Conservation (phyloP, 2,113 vertebrate genomes). For the Brienomyrus longianalis region DNA sequence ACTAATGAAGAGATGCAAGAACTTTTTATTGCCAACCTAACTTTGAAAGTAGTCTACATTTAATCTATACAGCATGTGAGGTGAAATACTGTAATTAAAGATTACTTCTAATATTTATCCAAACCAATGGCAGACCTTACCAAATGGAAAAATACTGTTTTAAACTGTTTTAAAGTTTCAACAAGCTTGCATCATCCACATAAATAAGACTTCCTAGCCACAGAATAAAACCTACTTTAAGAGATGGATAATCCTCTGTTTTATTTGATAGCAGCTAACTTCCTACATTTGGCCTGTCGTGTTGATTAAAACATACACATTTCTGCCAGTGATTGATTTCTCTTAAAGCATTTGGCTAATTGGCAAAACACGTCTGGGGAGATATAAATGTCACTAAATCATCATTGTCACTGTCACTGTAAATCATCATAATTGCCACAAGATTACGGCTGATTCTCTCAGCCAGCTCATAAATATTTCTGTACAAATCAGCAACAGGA, state of each 20-base stretch:
- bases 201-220: neutral
- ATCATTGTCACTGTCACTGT: neutral
- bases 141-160: neutral
- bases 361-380: neutral
- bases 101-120: neutral
- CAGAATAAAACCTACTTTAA: neutral
- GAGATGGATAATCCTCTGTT: neutral
- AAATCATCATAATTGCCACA: neutral
- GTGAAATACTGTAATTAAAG: slow-evolving; percentile 1
- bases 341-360: neutral
- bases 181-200: neutral
- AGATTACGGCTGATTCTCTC: neutral
- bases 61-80: neutral
- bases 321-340: neutral
- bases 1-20: neutral
- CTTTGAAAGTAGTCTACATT: neutral
- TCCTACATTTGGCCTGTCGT: neutral
- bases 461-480: neutral
- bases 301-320: neutral
- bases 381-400: neutral
- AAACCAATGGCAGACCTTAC: neutral
- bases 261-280: neutral
- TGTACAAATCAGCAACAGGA: neutral
- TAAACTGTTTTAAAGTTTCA: neutral
- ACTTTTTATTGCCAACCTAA: neutral